phyloP scores from a whole-genome alignment of 2,888 invertebrate species.

The Idaea aversata region DNA sequence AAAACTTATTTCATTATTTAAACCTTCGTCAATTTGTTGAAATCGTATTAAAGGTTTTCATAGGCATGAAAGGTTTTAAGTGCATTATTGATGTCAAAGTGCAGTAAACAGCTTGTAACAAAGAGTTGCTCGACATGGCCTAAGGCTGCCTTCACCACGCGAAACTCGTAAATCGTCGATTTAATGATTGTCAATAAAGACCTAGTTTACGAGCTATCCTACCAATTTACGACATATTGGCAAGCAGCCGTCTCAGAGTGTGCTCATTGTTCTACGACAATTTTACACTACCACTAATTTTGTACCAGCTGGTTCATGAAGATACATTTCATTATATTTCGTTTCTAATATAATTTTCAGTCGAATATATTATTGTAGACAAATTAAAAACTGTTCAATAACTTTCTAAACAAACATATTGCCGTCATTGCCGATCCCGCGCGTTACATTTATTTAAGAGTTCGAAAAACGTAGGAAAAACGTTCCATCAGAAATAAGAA shows the following conservation, averaged over 20 bases:
- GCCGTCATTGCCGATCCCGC: neutral
- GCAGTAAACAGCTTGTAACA: neutral
- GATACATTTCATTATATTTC: conserved; percentile 1
- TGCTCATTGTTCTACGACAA: conserved; percentile 44
- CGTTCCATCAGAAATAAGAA: neutral
- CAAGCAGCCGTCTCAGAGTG: conserved; percentile 60
- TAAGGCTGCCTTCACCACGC: conserved; percentile 30
- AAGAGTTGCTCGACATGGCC: conserved; percentile 14
- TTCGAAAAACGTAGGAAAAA: neutral
- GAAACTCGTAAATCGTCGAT: conserved; percentile 63
- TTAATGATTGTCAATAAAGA: conserved; percentile 73
- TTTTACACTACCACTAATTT: conserved; percentile 13
- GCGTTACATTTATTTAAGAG: neutral
- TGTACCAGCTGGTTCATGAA: conserved; percentile 7
- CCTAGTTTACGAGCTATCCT: conserved; percentile 68
- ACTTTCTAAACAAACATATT: neutral
- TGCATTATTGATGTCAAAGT: conserved; percentile 2
- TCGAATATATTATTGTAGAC: neutral
- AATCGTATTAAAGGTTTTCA: neutral
- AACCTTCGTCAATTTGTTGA: neutral
- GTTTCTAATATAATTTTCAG: neutral
- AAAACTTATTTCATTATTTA: too few relatives aligned
- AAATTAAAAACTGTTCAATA: neutral
- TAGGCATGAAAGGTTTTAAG: neutral
- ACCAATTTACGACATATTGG: conserved; percentile 72